phyloP scores from a whole-genome alignment of 2,888 invertebrate genomes.

The Diplazon laetatorius region DNA sequence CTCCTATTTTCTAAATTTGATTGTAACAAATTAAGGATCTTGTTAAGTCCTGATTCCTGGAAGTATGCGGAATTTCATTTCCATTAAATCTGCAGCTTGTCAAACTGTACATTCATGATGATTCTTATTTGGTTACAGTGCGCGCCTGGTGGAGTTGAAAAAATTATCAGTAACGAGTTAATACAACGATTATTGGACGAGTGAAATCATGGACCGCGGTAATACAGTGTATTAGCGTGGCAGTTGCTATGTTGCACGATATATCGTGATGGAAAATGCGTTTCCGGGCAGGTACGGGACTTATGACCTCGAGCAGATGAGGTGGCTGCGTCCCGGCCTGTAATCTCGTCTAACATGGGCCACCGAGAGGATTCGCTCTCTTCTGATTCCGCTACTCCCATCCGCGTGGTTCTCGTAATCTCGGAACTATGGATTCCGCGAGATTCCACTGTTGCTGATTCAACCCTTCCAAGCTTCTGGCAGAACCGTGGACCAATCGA shows the following conservation, averaged over 20 bases:
- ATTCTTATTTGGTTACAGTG: too few species aligned
- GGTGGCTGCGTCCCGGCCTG: constrained; percentile 75
- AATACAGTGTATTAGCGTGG: constrained; percentile 44
- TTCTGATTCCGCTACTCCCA: constrained; percentile 29
- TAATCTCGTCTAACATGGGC: constrained; percentile 73
- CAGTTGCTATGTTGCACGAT: constrained; percentile 17
- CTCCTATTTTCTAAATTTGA: too few species aligned
- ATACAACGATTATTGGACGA: not conserved
- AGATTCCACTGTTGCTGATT: constrained; percentile 2
- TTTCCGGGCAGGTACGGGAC: constrained; percentile 78
- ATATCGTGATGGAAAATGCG: constrained; percentile 72
- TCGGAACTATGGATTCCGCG: constrained; percentile 23
- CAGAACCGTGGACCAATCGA: constrained; percentile 5
- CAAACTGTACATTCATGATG: too few species aligned
- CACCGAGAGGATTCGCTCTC: constrained; percentile 54
- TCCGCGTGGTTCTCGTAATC: constrained; percentile 30
- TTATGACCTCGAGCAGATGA: constrained; percentile 77
- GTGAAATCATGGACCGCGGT: not conserved
- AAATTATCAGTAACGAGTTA: not conserved
- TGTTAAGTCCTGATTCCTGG: too few species aligned
- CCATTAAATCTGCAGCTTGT: too few species aligned
- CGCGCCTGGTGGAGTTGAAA: too few species aligned
- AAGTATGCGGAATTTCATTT: too few species aligned
- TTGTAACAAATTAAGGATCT: too few species aligned
- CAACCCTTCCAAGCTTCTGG: constrained; percentile 1